Conservation (phyloP, 2,797 vertebrate species). For the Sebastes matsubarae region DNA sequence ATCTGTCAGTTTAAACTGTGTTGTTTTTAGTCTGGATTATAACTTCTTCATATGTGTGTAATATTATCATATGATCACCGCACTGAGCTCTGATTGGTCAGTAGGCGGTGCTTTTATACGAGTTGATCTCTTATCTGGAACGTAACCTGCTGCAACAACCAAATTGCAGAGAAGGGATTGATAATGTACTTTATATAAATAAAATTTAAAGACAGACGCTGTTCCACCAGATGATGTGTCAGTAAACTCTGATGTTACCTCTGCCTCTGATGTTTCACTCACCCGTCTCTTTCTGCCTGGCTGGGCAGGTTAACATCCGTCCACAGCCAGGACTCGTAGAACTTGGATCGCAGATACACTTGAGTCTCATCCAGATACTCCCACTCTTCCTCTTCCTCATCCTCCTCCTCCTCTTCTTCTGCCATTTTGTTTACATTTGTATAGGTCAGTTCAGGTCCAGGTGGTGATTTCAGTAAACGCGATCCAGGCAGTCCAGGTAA, state of each 20-base stretch:
- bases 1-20: no score
- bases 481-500: background rate
- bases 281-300: slow-evolving; percentile 59
- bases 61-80: fast-evolving
- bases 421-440: background rate
- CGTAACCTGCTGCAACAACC: background rate
- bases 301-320: slow-evolving; percentile 69
- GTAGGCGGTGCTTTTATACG: no score
- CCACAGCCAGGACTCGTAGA: slow-evolving; percentile 85
- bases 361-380: slow-evolving; percentile 58
- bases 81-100: no score
- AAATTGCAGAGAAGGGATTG: no score
- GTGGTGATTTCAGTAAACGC: no score
- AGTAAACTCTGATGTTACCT: background rate
- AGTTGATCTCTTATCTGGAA: no score
- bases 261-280: background rate
- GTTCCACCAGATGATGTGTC: background rate
- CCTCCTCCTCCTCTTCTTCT: fast-evolving
- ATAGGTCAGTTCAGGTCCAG: background rate
- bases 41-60: no score
- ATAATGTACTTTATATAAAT: background rate
- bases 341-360: slow-evolving; percentile 75
- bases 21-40: no score
- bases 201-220: background rate
- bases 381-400: slow-evolving; percentile 16